Conservation (phyloP, 2,797 vertebrate genomes). For the Cirrhinus mrigala region DNA sequence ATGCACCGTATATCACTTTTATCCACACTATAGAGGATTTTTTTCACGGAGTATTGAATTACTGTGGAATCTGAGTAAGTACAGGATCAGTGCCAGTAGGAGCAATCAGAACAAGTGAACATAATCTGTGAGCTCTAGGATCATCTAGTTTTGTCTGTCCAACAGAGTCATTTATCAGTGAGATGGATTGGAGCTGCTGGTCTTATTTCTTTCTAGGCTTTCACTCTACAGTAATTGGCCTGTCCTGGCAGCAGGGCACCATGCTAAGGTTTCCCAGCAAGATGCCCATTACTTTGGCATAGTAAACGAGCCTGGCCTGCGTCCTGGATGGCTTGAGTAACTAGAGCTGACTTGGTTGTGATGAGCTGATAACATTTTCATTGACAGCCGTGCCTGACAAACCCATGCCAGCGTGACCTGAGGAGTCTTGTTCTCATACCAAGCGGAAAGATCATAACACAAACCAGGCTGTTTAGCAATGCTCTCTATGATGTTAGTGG, state of each 20-base stretch:
- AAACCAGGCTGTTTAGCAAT: not conserved
- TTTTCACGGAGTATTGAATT: conserved; percentile 12
- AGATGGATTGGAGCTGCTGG: conserved; percentile 25
- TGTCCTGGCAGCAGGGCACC: conserved; percentile 4
- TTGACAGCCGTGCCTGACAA: conserved; percentile 9
- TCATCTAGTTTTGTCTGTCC: conserved; percentile 29
- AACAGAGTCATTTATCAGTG: conserved; percentile 44
- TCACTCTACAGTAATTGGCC: conserved; percentile 42
- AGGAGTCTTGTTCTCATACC: not conserved
- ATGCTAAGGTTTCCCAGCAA: conserved; percentile 43
- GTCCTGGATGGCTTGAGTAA: conserved; percentile 45
- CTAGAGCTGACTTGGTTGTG: conserved; percentile 38
- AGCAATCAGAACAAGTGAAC: conserved; percentile 43
- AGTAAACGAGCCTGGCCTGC: not conserved
- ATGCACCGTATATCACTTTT: not conserved
- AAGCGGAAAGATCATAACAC: not conserved
- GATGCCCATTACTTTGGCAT: conserved; percentile 34
- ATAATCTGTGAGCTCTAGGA: conserved; percentile 40
- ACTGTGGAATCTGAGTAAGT: conserved; percentile 32
- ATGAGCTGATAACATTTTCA: conserved; percentile 41
- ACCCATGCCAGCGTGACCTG: not conserved
- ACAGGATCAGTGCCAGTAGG: conserved; percentile 36
- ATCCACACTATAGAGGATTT: not conserved
- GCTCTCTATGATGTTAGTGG: not conserved
- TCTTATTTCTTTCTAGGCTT: conserved; percentile 47